These are phyloP conservation scores for Anthoscopus minutus DNA, from an alignment of 2,113 vertebrate genomes.

Conservation along the genomic window DNA sequence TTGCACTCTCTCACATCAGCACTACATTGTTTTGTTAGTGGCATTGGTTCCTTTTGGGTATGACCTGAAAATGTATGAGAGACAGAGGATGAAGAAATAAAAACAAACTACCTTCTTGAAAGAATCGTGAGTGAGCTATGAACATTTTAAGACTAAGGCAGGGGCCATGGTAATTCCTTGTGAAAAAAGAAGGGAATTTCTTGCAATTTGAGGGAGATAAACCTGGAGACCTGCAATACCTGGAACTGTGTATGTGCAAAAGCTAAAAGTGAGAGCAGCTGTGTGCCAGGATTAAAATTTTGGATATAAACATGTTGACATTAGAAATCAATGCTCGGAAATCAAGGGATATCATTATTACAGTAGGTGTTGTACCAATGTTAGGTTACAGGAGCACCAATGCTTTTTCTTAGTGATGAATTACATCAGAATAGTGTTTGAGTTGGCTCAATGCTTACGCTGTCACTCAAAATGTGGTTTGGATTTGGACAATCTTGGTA, in stretches of 20 bases:
- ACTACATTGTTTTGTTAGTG: neutral
- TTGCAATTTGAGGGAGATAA: neutral
- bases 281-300: neutral
- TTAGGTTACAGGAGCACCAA: neutral
- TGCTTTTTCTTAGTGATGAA: neutral
- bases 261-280: neutral
- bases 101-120: neutral
- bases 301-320: neutral
- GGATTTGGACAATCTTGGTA: neutral
- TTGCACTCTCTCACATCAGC: neutral
- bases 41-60: neutral
- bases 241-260: rapidly evolving
- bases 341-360: neutral
- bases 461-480: neutral
- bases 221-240: neutral
- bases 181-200: too few relatives aligned
- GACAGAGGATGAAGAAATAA: neutral
- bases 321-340: neutral
- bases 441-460: neutral
- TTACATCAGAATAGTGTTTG: neutral
- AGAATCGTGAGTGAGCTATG: neutral
- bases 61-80: neutral
- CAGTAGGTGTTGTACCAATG: neutral
- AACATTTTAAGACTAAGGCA: neutral
- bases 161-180: neutral